These are phyloP conservation scores for Geococcyx californianus DNA, from an alignment of 2,113 vertebrate genomes.

Conservation along the genomic window DNA sequence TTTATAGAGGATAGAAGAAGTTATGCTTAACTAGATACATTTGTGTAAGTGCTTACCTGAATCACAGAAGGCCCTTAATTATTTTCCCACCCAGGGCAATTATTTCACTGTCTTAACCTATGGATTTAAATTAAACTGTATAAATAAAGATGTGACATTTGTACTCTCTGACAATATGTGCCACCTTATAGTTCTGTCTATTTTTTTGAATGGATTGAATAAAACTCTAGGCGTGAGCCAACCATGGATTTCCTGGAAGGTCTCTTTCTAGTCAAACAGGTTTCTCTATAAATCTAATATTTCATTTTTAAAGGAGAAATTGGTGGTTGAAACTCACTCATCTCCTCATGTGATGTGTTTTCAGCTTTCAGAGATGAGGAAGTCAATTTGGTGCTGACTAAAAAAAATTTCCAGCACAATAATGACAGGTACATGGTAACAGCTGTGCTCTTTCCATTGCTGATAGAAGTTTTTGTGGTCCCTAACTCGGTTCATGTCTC, in stretches of 20 bases:
- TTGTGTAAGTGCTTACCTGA: slow-evolving; percentile 41
- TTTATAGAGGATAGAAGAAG: slow-evolving; percentile 72
- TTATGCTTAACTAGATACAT: slow-evolving; percentile 46
- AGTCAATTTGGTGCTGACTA: background rate
- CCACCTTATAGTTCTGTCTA: slow-evolving; percentile 63
- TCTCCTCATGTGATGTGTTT: background rate
- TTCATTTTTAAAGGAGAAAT: background rate
- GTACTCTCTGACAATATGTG: slow-evolving; percentile 54
- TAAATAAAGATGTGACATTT: slow-evolving; percentile 48
- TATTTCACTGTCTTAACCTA: slow-evolving; percentile 49
- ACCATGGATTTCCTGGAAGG: background rate
- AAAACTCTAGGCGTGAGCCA: slow-evolving; percentile 64
- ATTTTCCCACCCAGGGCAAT: slow-evolving; percentile 30
- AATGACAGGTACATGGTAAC: background rate
- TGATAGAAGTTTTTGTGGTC: background rate
- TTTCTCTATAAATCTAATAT: background rate
- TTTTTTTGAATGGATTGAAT: slow-evolving; percentile 72
- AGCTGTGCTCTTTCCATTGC: background rate
- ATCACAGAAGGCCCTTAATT: slow-evolving; percentile 11
- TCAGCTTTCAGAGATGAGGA: background rate
- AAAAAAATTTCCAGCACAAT: background rate
- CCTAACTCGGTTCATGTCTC: background rate
- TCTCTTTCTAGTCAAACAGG: background rate
- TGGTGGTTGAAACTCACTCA: background rate
- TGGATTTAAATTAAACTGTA: slow-evolving; percentile 52